These are phyloP conservation scores for Cavia aperea DNA, from an alignment of 2,113 vertebrate species.

Conservation along the genomic window DNA sequence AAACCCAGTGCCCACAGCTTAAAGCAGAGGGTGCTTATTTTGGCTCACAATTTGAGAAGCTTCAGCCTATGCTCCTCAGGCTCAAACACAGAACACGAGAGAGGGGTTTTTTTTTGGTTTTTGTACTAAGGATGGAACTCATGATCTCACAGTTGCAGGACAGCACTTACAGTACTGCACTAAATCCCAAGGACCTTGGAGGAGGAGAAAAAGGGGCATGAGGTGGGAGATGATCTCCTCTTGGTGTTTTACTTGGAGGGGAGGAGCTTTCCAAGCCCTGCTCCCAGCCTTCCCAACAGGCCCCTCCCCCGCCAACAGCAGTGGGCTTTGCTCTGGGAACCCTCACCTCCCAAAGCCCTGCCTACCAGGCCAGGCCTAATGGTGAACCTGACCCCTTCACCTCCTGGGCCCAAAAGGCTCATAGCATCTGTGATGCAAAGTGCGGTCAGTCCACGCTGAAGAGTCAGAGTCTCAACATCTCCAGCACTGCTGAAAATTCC, in stretches of 20 bases:
- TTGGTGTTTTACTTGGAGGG: background rate
- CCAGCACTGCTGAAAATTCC: background rate
- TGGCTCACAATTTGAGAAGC: background rate
- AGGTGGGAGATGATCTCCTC: background rate
- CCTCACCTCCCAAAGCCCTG: background rate
- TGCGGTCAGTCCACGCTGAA: background rate
- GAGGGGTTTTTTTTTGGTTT: background rate
- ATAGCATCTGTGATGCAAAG: background rate
- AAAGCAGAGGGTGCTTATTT: background rate
- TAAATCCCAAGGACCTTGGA: background rate
- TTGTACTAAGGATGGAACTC: too few relatives aligned
- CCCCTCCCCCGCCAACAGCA: too few relatives aligned
- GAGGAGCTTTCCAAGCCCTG: background rate
- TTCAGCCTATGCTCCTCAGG: background rate
- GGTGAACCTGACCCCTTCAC: background rate
- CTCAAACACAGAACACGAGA: background rate
- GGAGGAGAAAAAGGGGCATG: too few relatives aligned
- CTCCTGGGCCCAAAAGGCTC: background rate
- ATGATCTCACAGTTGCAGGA: too few relatives aligned
- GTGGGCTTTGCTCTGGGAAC: background rate
- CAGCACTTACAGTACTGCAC: too few relatives aligned
- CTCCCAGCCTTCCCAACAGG: background rate
- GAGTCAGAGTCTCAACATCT: background rate
- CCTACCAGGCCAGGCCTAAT: background rate
- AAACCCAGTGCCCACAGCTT: background rate